phyloP scores from a whole-genome alignment of 2,888 invertebrate genomes.

The Gryllus longicercus region DNA sequence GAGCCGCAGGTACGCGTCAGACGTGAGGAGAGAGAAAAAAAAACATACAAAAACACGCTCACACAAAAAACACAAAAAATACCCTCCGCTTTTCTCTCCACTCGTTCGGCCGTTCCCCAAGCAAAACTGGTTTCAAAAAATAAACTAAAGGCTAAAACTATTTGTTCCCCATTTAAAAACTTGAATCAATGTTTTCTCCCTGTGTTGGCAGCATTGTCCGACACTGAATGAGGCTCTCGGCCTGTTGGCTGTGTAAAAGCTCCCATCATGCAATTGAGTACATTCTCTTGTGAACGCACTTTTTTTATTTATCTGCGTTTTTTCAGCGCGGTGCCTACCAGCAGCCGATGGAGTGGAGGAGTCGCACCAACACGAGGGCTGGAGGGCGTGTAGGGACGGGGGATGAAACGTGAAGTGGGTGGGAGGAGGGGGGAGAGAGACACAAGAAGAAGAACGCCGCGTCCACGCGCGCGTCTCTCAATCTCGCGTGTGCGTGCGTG shows the following conservation, averaged over 20 bases:
- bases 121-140: not conserved
- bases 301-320: constrained; percentile 1
- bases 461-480: too few relatives aligned
- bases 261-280: not conserved
- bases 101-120: not conserved
- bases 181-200: not conserved
- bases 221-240: not conserved
- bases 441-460: too few relatives aligned
- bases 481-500: too few relatives aligned
- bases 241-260: not conserved
- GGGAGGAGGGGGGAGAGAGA: too few relatives aligned
- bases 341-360: too few relatives aligned
- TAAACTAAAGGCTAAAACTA: not conserved
- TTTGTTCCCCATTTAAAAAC: constrained; percentile 10
- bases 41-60: not conserved
- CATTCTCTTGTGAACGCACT: not conserved
- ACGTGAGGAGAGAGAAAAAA: too few relatives aligned
- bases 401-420: too few relatives aligned
- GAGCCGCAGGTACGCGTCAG: too few relatives aligned
- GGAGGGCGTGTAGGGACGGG: too few relatives aligned
- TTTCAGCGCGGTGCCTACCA: too few relatives aligned
- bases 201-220: not conserved
- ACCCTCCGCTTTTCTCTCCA: not conserved
- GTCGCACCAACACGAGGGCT: too few relatives aligned
- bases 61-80: not conserved